These are phyloP conservation scores for Sula dactylatra DNA, from an alignment of 2,113 vertebrate species.

Conservation along the genomic window DNA sequence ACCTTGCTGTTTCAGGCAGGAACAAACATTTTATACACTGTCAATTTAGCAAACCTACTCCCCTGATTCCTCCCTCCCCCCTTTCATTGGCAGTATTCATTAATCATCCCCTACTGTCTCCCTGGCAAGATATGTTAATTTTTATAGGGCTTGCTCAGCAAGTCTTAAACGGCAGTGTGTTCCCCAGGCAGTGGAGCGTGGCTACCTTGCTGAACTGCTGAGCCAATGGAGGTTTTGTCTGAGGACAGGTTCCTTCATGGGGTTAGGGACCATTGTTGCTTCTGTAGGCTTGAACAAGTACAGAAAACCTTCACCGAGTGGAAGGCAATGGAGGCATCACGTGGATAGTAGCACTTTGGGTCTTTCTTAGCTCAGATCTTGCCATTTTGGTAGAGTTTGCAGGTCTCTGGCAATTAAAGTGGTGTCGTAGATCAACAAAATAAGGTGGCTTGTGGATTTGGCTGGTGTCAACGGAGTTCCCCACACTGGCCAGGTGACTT, in stretches of 20 bases:
- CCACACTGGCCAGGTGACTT: not conserved
- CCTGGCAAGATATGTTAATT: not conserved
- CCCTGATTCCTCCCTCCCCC: not conserved
- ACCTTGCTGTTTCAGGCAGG: constrained; percentile 40
- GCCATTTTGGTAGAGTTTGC: not conserved
- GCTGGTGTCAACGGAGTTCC: not conserved
- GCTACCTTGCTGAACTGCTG: not conserved
- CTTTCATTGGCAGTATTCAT: not conserved
- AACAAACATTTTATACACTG: constrained; percentile 28
- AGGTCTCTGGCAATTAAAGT: not conserved
- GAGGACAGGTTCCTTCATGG: not conserved
- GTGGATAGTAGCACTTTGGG: not conserved
- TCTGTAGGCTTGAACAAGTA: not conserved
- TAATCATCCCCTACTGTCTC: not conserved
- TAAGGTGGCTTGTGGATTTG: not conserved
- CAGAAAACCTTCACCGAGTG: not conserved
- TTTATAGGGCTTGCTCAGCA: not conserved
- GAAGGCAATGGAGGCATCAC: not conserved
- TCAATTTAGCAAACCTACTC: constrained; percentile 16
- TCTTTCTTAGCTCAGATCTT: not conserved
- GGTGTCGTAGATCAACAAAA: not conserved
- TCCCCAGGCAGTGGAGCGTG: not conserved
- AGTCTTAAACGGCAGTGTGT: not conserved
- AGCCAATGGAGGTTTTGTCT: not conserved
- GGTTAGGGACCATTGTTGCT: not conserved